These are phyloP conservation scores for Dicyrtomina minuta DNA, from an alignment of 2,888 invertebrate species.

Conservation along the genomic window DNA sequence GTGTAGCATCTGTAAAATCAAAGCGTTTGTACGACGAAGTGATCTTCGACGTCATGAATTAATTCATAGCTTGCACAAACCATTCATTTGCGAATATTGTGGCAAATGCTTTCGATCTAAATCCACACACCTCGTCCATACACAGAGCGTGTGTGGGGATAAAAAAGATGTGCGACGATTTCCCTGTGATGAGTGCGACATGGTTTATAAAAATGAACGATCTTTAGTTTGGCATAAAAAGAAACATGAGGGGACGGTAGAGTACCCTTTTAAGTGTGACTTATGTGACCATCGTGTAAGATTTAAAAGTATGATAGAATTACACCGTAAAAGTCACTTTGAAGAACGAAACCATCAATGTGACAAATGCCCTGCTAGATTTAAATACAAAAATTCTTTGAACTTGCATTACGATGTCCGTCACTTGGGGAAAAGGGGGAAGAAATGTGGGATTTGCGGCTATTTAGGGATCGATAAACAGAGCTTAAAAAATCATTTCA, in stretches of 20 bases:
- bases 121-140: too few species aligned
- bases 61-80: too few species aligned
- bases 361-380: background rate
- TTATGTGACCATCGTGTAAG: background rate
- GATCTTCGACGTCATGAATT: too few species aligned
- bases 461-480: background rate
- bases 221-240: too few species aligned
- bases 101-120: too few species aligned
- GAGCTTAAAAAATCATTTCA: background rate
- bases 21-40: too few species aligned
- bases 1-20: too few species aligned
- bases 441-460: background rate
- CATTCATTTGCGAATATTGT: too few species aligned
- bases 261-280: conserved; percentile 3
- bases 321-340: background rate
- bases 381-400: conserved; percentile 4
- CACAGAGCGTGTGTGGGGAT: too few species aligned
- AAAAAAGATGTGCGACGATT: too few species aligned
- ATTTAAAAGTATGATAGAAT: conserved; percentile 4
- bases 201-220: too few species aligned
- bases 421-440: background rate
- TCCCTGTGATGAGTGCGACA: too few species aligned
- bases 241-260: background rate
- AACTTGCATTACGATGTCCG: background rate
- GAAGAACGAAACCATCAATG: background rate